These are phyloP conservation scores for Sebastes fasciatus DNA, from an alignment of 2,113 vertebrate genomes.

Conservation along the genomic window DNA sequence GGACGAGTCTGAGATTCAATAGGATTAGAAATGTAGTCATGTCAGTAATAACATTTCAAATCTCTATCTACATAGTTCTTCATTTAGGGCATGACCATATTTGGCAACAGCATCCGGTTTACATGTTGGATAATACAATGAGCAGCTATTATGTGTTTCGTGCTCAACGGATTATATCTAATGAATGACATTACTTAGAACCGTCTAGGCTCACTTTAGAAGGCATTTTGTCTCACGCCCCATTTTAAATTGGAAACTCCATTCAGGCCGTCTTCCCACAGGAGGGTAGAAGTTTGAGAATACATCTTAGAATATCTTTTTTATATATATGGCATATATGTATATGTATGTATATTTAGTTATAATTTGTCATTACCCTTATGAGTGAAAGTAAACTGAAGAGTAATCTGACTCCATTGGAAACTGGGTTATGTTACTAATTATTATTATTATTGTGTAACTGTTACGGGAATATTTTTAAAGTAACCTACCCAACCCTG, in stretches of 20 bases:
- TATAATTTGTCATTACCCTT: not conserved
- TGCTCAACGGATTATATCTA: slow-evolving; percentile 10
- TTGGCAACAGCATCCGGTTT: not conserved
- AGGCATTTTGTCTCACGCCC: not conserved
- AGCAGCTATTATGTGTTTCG: not conserved
- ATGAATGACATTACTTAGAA: not conserved
- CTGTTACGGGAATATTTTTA: not conserved
- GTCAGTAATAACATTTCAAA: slow-evolving; percentile 25
- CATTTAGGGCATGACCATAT: slow-evolving; percentile 13
- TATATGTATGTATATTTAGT: no score
- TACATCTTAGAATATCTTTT: not conserved
- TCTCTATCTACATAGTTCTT: not conserved
- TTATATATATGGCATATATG: no score
- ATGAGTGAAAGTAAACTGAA: not conserved
- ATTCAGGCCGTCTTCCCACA: not conserved
- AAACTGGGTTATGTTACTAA: not conserved
- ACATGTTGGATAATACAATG: slow-evolving; percentile 5
- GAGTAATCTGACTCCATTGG: not conserved
- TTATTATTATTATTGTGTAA: slow-evolving; percentile 1
- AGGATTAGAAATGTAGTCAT: slow-evolving; percentile 6
- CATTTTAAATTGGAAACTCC: not conserved
- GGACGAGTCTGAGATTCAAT: slow-evolving; percentile 30
- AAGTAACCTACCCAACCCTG: not conserved
- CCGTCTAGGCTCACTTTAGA: not conserved
- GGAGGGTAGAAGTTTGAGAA: not conserved